These are phyloP conservation scores for Spea hammondii DNA, from an alignment of 2,797 vertebrate genomes.

Conservation along the genomic window DNA sequence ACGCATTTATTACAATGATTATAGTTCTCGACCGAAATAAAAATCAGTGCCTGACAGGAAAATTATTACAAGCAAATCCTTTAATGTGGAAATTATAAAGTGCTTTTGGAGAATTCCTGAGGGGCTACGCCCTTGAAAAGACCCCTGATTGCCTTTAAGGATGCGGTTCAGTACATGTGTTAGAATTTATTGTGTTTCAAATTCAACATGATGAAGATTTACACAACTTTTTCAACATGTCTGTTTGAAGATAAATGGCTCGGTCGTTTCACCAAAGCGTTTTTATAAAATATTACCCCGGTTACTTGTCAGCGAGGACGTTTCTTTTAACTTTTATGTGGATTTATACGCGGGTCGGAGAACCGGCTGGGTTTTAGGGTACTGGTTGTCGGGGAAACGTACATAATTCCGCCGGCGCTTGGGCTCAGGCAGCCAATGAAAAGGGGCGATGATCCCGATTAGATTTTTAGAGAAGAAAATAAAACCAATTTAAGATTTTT, in stretches of 20 bases:
- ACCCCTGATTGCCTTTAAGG: constrained; percentile 9
- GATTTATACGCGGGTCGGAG: constrained; percentile 11
- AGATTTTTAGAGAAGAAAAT: too few relatives aligned
- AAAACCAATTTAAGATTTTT: too few relatives aligned
- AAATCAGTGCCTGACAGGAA: constrained; percentile 35
- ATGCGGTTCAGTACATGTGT: constrained; percentile 26
- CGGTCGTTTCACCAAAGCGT: not conserved
- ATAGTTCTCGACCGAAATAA: constrained; percentile 25
- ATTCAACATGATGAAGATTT: constrained; percentile 39
- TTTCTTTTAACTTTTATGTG: constrained; percentile 14
- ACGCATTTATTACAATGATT: constrained; percentile 33
- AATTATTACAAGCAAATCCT: constrained; percentile 47
- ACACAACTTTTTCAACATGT: constrained; percentile 32
- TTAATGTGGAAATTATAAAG: constrained; percentile 49
- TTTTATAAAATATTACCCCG: constrained; percentile 27
- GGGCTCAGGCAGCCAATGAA: too few relatives aligned
- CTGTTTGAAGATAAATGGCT: constrained; percentile 33
- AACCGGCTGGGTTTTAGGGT: not conserved
- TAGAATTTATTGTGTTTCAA: constrained; percentile 40
- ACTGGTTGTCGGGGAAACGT: not conserved
- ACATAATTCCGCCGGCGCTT: too few relatives aligned
- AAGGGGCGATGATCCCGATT: too few relatives aligned
- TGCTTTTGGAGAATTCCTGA: constrained; percentile 24
- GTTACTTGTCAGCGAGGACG: constrained; percentile 30
- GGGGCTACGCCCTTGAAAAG: constrained; percentile 21